Evolutionary conservation across 2,888 invertebrate genomes (phyloP).

Genomic region (Camptogramma bilineatum): DNA sequence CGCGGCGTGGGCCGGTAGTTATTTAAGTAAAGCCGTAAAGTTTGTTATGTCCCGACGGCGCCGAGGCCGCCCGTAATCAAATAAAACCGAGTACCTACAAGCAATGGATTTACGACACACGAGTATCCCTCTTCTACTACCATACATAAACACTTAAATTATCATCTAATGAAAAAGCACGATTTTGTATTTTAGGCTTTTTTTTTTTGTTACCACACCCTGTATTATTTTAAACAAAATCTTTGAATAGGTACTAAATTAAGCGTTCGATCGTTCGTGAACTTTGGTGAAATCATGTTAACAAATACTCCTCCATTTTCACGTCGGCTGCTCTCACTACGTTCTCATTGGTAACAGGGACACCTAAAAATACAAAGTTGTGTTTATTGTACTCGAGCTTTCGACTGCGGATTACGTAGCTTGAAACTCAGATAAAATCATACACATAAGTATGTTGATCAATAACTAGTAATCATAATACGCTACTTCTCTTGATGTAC

Average conservation of each 20-base stretch:
- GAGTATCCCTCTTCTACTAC: conserved; percentile 52
- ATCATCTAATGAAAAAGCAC: conserved; percentile 25
- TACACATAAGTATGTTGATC: too few relatives aligned
- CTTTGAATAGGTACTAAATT: neutral
- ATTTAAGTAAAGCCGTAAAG: conserved; percentile 70
- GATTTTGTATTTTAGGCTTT: conserved; percentile 12
- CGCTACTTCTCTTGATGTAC: too few relatives aligned
- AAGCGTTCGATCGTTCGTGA: conserved; percentile 8
- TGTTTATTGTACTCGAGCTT: conserved; percentile 8
- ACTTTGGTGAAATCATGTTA: conserved; percentile 42
- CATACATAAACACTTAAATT: conserved; percentile 50
- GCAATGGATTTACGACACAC: conserved; percentile 66
- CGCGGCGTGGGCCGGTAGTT: conserved; percentile 49
- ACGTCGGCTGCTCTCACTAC: conserved; percentile 54
- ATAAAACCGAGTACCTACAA: conserved; percentile 61
- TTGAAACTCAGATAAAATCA: too few relatives aligned
- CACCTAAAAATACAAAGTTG: conserved; percentile 47
- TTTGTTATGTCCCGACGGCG: conserved; percentile 61
- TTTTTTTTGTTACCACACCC: conserved; percentile 2
- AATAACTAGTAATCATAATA: too few relatives aligned
- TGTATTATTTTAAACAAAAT: neutral
- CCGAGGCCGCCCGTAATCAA: conserved; percentile 66
- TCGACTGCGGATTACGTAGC: neutral
- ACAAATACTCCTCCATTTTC: conserved; percentile 56
- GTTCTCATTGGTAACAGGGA: conserved; percentile 59